Conservation (phyloP, 1,140 invertebrate species). For the Leptestheria dahalacensis region DNA sequence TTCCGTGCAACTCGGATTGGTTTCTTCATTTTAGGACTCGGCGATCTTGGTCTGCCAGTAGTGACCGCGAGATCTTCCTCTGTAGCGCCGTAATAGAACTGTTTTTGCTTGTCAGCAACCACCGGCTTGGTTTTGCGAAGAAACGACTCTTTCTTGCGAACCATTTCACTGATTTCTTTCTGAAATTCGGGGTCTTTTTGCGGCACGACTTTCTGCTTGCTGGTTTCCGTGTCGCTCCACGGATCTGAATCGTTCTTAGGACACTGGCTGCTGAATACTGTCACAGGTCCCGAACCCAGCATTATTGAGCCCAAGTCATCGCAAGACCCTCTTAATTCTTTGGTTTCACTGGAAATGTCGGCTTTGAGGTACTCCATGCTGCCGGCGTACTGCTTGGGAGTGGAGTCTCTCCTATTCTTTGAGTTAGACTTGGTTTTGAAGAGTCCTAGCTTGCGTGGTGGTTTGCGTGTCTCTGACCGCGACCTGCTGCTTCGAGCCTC, state of each 20-base stretch:
- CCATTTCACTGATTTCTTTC: background rate
- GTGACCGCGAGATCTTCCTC: slow-evolving; percentile 3
- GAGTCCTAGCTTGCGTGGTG: background rate
- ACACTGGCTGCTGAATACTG: background rate
- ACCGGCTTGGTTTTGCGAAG: background rate
- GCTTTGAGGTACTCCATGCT: background rate
- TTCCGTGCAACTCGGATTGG: too few species aligned
- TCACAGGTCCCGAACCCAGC: background rate
- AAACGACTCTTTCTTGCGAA: background rate
- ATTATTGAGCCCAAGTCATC: background rate
- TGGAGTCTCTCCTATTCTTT: background rate
- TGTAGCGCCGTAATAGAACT: slow-evolving; percentile 14
- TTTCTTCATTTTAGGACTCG: background rate
- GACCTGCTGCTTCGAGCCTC: background rate
- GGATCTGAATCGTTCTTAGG: background rate
- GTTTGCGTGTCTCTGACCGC: background rate
- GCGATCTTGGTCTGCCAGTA: background rate
- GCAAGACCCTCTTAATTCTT: background rate
- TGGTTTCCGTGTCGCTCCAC: background rate
- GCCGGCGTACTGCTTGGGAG: background rate
- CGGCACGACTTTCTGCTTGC: background rate
- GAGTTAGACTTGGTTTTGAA: background rate
- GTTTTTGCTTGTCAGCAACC: slow-evolving; percentile 1
- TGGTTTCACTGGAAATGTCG: background rate
- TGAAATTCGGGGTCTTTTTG: background rate